Base-by-base conservation (phyloP, 2,797 vertebrate genomes). In the Characodon lateralis region DNA sequence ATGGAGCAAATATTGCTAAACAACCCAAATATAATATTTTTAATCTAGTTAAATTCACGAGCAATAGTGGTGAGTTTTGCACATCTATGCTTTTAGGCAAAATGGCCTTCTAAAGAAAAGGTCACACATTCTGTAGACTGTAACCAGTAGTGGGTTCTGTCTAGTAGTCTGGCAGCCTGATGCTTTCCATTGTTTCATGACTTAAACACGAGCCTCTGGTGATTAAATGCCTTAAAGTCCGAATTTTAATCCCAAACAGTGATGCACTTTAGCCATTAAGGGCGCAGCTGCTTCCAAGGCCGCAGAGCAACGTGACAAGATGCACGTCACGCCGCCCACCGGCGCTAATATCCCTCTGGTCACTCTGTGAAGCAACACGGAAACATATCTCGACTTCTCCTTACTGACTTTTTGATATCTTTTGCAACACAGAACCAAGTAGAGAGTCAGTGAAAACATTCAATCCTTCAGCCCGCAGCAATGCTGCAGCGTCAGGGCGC, bases 271-370 rank as follows among this genome's bases (percentile, higher is more conserved):
- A 73, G 46, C 51, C 53, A 39, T 31, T 48, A 20, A 28, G 6
- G 1, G 3, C 53, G 71, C 70, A 74, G 35, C 41, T 41, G 1
- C 66, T 73, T 55, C 59, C 16, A 28, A 12, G 26, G 53, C 63
- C 13, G 4, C 77, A 81, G 73, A 26, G 56, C 76, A 76, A 91
- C 92, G 89, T 92, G 91, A 91, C 83, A 5, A 28, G 48, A 73
- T 70, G 80, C 88, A 93, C 20, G 83, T 22, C 76, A 83, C 88
- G 78, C 84, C 88, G 75, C 55, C 24, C 9, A 51, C n/a, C 18
- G 5, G n/a, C 46, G 6, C 5, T 26, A 86, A 6, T 63, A 41
- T 22, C 28, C 7, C 18, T 63, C 61, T 65, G 63, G 0, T 22
- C 12, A 16, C 13, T 69, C 66, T 69, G 24, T 46, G 41, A n/a